phyloP scores from a whole-genome alignment of 2,113 vertebrate species.

The Rhodinocichla rosea region DNA sequence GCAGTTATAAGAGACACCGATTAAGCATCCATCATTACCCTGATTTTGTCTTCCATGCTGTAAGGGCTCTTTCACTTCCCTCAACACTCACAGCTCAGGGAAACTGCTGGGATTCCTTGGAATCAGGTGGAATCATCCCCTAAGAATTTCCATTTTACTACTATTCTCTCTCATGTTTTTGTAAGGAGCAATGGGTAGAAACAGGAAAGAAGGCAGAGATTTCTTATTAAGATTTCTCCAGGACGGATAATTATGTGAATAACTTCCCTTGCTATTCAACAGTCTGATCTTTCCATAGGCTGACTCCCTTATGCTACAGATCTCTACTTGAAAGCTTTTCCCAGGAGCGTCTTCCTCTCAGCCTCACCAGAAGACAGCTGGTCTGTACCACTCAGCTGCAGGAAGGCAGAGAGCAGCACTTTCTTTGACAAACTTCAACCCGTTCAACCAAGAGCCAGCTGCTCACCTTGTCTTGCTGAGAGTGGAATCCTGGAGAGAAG shows the following conservation, averaged over 20 bases:
- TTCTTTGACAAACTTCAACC: not conserved
- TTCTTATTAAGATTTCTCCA: not conserved
- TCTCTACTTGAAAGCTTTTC: not conserved
- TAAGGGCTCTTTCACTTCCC: not conserved
- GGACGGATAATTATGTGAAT: not conserved
- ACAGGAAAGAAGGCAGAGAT: not conserved
- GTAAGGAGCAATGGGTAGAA: not conserved
- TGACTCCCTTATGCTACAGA: not conserved
- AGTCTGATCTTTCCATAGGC: not conserved
- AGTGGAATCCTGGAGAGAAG: not conserved
- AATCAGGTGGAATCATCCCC: not conserved
- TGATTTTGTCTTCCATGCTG: not conserved
- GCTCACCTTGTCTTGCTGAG: not conserved
- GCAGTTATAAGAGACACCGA: not conserved
- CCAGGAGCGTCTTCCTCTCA: not conserved
- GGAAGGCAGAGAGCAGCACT: not conserved
- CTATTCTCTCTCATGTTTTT: not conserved
- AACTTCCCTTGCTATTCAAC: not conserved
- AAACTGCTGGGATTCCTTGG: not conserved
- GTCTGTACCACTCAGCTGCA: not conserved
- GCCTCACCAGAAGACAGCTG: not conserved
- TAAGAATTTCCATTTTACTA: not conserved
- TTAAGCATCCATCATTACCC: not conserved
- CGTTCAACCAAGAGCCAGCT: not conserved
- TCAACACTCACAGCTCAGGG: not conserved